Evolutionary conservation across 2,113 vertebrate genomes (phyloP), one percentile per base, ranked within the genome.

Genomic region (Odobenus rosmarus): DNA sequence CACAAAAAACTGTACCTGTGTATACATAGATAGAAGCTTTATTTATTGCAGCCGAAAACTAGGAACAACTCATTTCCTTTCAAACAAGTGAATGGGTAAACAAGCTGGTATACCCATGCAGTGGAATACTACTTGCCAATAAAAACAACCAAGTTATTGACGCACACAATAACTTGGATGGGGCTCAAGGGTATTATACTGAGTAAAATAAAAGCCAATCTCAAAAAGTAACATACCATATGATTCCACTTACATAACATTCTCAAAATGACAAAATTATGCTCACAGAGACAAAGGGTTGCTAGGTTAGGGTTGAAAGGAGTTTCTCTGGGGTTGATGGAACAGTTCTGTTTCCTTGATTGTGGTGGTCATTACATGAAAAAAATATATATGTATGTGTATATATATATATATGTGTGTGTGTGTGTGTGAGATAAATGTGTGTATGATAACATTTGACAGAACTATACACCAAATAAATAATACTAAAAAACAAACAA

Each of bases 101-200:
- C 28, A 24, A 7, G 2, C 28, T 2, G 33, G 21, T 5, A 4
- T 4, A 4, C 1, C 57, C 23, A 26, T 10, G 59, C 0, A 3
- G 46, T 5, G 31, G 19, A 14, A 46, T 2, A 12, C 14, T 82
- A 26, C 14, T 57, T 11, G 24, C 74, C 33, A 62, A 18, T 6
- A 39, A 7, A 26, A 55, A 5, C 3, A 53, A 26, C 89, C 4
- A 19, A 23, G 13, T 23, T 6, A 71, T 4, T 5, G n/a, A 80
- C 0, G 15, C n/a, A 42, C 3, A 8, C n/a, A 92, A 10, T 42
- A 57, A 8, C 19, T 7, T 9, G 26, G 21, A 53, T 31, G 24
- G 21, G 57, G 13, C n/a, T 76, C 53, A 28, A 46, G 21, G 88
- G 21, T 21, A 10, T 31, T 8, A 4, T 2, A n/a, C 39, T 31